Evolutionary conservation across 2,888 invertebrate genomes (phyloP).

Genomic region (Anthophora plumipes): DNA sequence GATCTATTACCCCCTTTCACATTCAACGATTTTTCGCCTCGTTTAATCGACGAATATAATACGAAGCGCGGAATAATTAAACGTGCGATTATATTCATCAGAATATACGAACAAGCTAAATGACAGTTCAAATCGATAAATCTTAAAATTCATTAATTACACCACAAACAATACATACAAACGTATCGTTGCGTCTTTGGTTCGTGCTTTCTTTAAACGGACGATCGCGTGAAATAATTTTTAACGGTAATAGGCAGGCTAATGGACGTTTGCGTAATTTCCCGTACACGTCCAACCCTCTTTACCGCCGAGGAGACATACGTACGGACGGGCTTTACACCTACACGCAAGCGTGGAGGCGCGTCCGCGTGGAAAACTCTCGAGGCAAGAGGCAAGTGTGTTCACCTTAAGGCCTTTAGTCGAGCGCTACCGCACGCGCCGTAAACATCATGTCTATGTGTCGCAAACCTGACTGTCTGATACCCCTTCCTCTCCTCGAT

Average conservation of each 20-base stretch:
- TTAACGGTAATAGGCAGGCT: constrained; percentile 51
- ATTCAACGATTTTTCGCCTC: not conserved
- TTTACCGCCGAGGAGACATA: constrained; percentile 11
- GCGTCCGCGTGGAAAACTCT: constrained; percentile 75
- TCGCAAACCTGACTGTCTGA: constrained; percentile 11
- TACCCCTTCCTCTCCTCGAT: not conserved
- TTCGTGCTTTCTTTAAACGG: not conserved
- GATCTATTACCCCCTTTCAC: constrained; percentile 12
- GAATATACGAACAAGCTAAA: not conserved
- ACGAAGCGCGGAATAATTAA: not conserved
- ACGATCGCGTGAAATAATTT: constrained; percentile 52
- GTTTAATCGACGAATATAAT: not conserved
- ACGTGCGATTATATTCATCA: not conserved
- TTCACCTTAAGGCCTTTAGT: constrained; percentile 80
- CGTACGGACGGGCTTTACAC: constrained; percentile 42
- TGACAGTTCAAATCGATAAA: too few species aligned
- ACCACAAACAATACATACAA: too few species aligned
- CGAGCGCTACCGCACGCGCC: constrained; percentile 78
- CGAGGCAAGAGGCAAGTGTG: constrained; percentile 71
- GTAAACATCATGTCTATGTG: constrained; percentile 69
- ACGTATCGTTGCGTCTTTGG: too few species aligned
- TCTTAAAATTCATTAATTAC: too few species aligned
- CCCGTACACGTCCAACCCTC: constrained; percentile 61
- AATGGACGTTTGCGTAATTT: constrained; percentile 68
- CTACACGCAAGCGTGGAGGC: constrained; percentile 68